Conservation (phyloP, 2,888 invertebrate species). For the Luperina testacea region DNA sequence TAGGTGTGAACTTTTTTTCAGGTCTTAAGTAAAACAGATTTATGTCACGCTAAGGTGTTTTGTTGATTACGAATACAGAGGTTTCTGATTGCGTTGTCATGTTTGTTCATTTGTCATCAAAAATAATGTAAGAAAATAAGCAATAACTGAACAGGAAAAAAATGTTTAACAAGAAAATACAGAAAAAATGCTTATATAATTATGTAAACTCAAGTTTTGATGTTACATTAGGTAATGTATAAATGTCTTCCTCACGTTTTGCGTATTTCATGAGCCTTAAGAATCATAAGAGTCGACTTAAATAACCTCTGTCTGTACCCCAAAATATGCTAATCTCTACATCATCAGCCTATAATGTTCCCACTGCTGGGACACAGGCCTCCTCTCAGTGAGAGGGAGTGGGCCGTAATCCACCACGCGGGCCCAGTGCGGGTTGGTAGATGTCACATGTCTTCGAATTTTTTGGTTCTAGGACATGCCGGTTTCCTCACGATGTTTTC, state of each 20-base stretch:
- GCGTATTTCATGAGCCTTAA: not conserved
- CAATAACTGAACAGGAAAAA: not conserved
- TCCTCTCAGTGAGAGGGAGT: no score
- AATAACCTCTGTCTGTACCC: not conserved
- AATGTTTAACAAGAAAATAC: no score
- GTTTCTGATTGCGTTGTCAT: constrained; percentile 40
- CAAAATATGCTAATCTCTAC: no score
- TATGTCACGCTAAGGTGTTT: constrained; percentile 76
- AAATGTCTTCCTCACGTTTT: not conserved
- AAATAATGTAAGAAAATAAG: not conserved
- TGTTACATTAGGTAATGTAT: not conserved
- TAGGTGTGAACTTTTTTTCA: constrained; percentile 74
- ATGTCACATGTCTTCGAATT: no score
- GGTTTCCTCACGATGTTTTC: no score
- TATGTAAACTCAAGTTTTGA: not conserved
- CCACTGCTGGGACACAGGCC: no score
- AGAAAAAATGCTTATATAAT: not conserved
- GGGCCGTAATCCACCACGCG: no score
- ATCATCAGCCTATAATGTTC: no score
- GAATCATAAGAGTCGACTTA: not conserved
- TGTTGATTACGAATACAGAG: constrained; percentile 56
- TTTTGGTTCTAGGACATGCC: no score
- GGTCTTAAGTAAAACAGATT: constrained; percentile 75
- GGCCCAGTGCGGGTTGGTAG: no score
- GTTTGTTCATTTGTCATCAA: constrained; percentile 29